Evolutionary conservation across 2,113 vertebrate genomes (phyloP), one percentile per base, ranked within the genome.

Genomic region (Nanorana parkeri): DNA sequence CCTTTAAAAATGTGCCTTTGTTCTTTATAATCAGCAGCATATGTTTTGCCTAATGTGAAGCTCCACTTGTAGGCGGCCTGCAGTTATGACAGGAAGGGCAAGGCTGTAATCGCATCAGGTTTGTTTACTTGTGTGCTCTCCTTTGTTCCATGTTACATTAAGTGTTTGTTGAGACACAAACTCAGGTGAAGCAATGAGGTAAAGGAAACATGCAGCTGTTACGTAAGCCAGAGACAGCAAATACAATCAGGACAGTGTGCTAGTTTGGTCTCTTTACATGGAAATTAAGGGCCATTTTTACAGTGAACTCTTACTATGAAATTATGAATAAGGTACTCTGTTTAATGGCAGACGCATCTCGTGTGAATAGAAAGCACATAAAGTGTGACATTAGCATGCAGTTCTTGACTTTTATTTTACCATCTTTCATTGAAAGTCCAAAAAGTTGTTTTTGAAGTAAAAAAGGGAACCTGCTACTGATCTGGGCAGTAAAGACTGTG

Each of bases 101-200:
- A 28, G 58, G 56, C 60, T 32, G 24, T 41, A 47, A 76, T 51
- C 16, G 28, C 73, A 61, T 75, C 55, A 63, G 58, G 73, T 64
- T 76, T 76, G 60, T 63, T 76, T 76, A 76, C 58, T 47, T 76
- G 21, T 19, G n/a, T 76, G 58, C 19, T 63, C 58, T 32, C 72
- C n/a, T 58, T 76, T 76, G 73, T 76, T 64, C 58, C 16, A 20
- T 77, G 41, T 77, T 51, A 65, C 23, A 63, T 77, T 65, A 47
- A 47, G 74, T 77, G 74, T 77, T 63, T 76, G 56, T 24, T 64
- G 74, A 47, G 61, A 64, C 74, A 64, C 32, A 63, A 64, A 77
- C 74, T n/a, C 21, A 8, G 23, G 60, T 28, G 32, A 29, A 64
- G 36, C 8, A 23, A 63, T 29, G 36, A 63, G 41, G 74, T 51